Evolutionary conservation across 2,888 invertebrate species (phyloP).

Genomic region (Nebria salina): DNA sequence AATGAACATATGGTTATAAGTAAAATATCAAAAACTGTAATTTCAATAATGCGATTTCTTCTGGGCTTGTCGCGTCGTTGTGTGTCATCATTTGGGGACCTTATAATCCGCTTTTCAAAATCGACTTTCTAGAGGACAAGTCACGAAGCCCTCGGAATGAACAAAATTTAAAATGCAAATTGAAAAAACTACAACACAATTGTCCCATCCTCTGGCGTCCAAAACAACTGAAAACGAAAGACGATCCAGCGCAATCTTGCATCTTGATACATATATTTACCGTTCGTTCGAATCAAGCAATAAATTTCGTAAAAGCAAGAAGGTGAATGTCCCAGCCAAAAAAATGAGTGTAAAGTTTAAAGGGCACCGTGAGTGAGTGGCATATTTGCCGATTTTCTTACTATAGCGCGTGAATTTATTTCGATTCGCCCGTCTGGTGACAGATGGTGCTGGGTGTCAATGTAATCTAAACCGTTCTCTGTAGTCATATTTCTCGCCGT

Average conservation of each 20-base stretch:
- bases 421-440: neutral
- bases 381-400: neutral
- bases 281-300: neutral
- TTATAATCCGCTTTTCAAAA: neutral
- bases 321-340: neutral
- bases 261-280: neutral
- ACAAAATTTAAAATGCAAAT: neutral
- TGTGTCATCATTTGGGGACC: neutral
- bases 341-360: neutral
- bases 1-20: too few relatives aligned
- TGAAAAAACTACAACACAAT: conserved; percentile 1
- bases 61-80: neutral
- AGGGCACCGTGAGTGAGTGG: neutral
- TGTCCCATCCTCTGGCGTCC: neutral
- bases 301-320: neutral
- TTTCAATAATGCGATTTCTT: neutral
- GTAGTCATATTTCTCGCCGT: neutral
- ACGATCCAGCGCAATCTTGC: neutral
- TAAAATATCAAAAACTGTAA: too few relatives aligned
- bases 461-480: neutral
- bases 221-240: neutral
- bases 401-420: neutral
- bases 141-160: neutral
- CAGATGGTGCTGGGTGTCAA: neutral
- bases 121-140: neutral